Evolutionary conservation across 2,797 vertebrate genomes (phyloP), one percentile per base, ranked within the genome.

Genomic region (Phalloptychus januarius): DNA sequence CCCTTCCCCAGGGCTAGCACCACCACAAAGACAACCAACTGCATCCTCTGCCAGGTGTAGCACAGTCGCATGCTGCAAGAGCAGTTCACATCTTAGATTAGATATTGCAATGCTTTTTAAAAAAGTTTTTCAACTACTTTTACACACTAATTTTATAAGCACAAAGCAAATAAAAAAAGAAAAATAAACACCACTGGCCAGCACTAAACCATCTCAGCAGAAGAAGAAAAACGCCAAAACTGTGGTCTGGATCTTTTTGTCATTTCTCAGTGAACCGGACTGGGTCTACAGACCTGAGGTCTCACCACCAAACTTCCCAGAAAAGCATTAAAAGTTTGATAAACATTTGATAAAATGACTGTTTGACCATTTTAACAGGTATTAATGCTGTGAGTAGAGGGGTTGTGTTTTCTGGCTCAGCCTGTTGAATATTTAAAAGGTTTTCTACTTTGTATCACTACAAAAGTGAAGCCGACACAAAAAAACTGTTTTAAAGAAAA

Each of bases 21-120:
- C 5, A 94, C 91, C 95, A 95, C 96, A 96, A 98, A 97, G 91
- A 94, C 87, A 79, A 95, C 92, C 85, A 94, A 83, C 82, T 82
- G 93, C 95, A 96, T 95, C 87, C 80, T 95, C 87, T 79, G 79
- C 85, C 56, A 54, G 77, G 83, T 87, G 89, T 80, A 88, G 72
- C 54, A 1, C 86, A 78, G 76, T 80, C 40, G 13, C 52, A 83
- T 85, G 72, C 86, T 82, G 82, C 83, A 77, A 85, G 82, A 83
- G 80, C 88, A 85, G 71, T 77, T 76, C 82, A 82, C 33, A 45
- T 11, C 38, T 73, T 75, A 83, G n/a, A 36, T 84, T 72, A 86
- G 71, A 75, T 7, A 31, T 54, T 45, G n/a, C 0, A 25, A 58
- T 1, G 6, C 5, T 58, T 58, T 56, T 23, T 6, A 8, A 52